Percentiles rank a stretch among this genome's conserved stretches.
Conservation (phyloP, 1,140 invertebrate genomes). For the Papilio polyxenes region DNA sequence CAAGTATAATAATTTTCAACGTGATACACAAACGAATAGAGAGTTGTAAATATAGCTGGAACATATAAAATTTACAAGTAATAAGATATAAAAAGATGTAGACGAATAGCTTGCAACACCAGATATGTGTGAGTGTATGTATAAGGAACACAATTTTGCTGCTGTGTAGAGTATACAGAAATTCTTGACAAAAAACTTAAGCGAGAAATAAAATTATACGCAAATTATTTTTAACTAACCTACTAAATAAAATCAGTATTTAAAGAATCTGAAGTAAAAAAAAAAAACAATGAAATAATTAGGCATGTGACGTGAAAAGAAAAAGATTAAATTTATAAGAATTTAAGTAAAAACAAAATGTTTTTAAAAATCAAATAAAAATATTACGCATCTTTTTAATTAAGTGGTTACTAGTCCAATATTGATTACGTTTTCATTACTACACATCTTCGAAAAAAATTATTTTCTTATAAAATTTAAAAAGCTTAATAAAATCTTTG, state of each 20-base stretch:
- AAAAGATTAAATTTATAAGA: no score
- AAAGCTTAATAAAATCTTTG: no score
- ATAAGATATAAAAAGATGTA: conserved; percentile 31
- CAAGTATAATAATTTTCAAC: conserved; percentile 18
- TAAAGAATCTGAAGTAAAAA: not conserved
- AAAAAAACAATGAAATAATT: not conserved
- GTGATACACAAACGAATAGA: conserved; percentile 18
- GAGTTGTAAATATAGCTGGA: conserved; percentile 13
- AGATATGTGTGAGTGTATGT: conserved; percentile 3
- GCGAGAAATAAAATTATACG: not conserved
- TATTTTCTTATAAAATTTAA: no score
- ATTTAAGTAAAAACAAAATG: no score
- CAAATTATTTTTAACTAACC: not conserved
- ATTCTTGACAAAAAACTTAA: not conserved
- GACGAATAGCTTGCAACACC: conserved; percentile 15
- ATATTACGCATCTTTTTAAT: no score
- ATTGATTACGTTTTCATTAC: no score
- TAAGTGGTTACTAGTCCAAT: no score
- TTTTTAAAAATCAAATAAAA: no score
- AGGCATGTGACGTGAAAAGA: no score
- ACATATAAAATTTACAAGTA: conserved; percentile 29
- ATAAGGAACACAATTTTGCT: conserved; percentile 38
- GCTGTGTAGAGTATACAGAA: not conserved
- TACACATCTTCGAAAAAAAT: no score
- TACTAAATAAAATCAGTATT: no score